phyloP scores from a whole-genome alignment of 1,140 invertebrate genomes.

The Zaprionus vittiger region DNA sequence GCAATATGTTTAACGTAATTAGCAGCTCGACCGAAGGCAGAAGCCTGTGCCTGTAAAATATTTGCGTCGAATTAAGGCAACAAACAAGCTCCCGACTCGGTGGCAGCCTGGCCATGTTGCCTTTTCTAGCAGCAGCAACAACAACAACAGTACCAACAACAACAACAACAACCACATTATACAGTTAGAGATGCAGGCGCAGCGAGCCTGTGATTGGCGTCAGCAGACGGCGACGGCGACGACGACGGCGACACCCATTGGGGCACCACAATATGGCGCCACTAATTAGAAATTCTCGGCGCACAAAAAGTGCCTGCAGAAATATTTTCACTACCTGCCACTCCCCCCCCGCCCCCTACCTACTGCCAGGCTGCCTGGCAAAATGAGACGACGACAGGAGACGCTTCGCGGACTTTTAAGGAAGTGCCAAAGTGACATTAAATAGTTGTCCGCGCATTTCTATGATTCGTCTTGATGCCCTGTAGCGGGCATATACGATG shows the following conservation, averaged over 20 bases:
- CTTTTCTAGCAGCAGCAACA: slow-evolving; percentile 48
- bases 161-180: slow-evolving; percentile 23
- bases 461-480: slow-evolving; percentile 29
- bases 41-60: slow-evolving; percentile 58
- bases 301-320: slow-evolving; percentile 62
- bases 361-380: slow-evolving; percentile 29
- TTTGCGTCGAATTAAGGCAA: slow-evolving; percentile 76
- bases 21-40: slow-evolving; percentile 44
- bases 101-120: slow-evolving; percentile 27
- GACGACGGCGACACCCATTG: slow-evolving; percentile 44
- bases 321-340: slow-evolving; percentile 57
- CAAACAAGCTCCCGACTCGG: slow-evolving; percentile 59
- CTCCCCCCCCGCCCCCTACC: not conserved
- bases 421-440: slow-evolving; percentile 82
- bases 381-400: slow-evolving; percentile 33
- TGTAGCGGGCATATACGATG: not conserved
- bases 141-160: slow-evolving; percentile 22
- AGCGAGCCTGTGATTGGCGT: slow-evolving; percentile 51
- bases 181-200: slow-evolving; percentile 53
- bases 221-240: slow-evolving; percentile 34
- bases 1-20: slow-evolving; percentile 79
- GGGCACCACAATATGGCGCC: slow-evolving; percentile 73
- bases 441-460: slow-evolving; percentile 74
- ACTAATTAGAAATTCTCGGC: slow-evolving; percentile 82
- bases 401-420: slow-evolving; percentile 70